These are phyloP conservation scores for Argentina silus DNA, from an alignment of 2,797 vertebrate species.

Conservation along the genomic window DNA sequence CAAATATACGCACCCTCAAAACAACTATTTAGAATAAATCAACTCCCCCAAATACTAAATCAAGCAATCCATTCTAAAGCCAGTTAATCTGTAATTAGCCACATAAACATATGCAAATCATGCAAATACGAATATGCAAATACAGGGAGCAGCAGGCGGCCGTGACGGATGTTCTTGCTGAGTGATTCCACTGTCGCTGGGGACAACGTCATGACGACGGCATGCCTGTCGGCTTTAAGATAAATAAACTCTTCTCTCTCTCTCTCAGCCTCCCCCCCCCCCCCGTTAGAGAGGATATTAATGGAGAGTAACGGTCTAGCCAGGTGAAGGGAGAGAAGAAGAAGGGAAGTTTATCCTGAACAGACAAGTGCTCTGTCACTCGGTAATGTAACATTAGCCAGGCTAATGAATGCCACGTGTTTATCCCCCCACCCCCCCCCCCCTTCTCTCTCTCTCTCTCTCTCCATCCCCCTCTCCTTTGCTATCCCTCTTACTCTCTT, in stretches of 20 bases:
- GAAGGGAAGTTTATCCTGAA: no score
- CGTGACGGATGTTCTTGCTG: slow-evolving; percentile 45
- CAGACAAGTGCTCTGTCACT: neutral
- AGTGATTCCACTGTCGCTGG: slow-evolving; percentile 25
- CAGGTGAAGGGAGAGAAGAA: slow-evolving; percentile 12
- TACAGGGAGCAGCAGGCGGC: slow-evolving; percentile 37
- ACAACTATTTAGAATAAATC: slow-evolving; percentile 31
- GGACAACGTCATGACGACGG: slow-evolving; percentile 22
- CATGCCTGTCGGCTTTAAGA: slow-evolving; percentile 34
- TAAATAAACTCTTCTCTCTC: slow-evolving; percentile 30
- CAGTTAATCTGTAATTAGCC: slow-evolving; percentile 54
- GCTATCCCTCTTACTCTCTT: slow-evolving; percentile 8
- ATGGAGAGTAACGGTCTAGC: slow-evolving; percentile 2
- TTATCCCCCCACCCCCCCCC: neutral
- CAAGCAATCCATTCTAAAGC: slow-evolving; percentile 52
- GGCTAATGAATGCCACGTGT: neutral
- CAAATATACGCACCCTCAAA: slow-evolving; percentile 7
- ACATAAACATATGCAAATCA: slow-evolving; percentile 44
- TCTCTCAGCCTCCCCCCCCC: slow-evolving; percentile 10
- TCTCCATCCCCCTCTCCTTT: slow-evolving; percentile 4
- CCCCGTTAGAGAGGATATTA: neutral
- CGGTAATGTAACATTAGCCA: neutral
- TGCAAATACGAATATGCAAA: slow-evolving; percentile 62
- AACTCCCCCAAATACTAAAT: slow-evolving; percentile 7
- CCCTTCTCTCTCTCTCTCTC: slow-evolving; percentile 13